Base-by-base conservation (phyloP, 2,113 vertebrate species). In the Motacilla tschutschensis region DNA sequence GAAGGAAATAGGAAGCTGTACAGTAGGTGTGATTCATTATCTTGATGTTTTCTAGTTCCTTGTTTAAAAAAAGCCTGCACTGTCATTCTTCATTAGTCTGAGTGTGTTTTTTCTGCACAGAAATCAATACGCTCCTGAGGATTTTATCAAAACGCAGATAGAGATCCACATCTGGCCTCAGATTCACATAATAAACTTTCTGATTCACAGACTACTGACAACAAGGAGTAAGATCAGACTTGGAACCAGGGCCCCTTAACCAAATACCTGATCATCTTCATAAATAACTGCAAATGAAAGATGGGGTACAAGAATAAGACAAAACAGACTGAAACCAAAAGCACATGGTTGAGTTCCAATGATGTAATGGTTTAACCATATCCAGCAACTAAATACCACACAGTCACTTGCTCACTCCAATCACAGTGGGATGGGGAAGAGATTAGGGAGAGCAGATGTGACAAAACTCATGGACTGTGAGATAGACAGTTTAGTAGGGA, bases 171-270 rank as follows among this genome's bases (percentile, higher is more conserved):
- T 69, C 20, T 88, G 62, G n/a, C n/a, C 58, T 91, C 35, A 69
- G 62, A 83, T 58, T 69, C 86, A 85, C 46, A 67, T 69, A 59
- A 93, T 14, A 73, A 71, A 35, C 35, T 69, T 92, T 72, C 17
- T 81, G 11, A 79, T 72, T 46, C 46, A 53, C 5, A 4, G 4
- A 67, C 38, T 65, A 22, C 16, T 67, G 29, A 75, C 69, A 20
- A 60, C 26, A 53, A 59, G 41, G 19, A 67, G 9, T 12, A 17
- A 53, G 26, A 62, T 67, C 11, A 86, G 50, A 43, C 29, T 60
- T 3, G 5, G 38, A 78, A 20, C 3, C 17, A 64, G 38, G 17
- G 15, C 3, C 12, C 12, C 14, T 81, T 41, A 85, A 41, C 20
- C 38, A 72, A 53, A 83, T 67, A 60, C 3, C 14, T 86, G 58